Evolutionary conservation across 2,888 invertebrate species (phyloP), one percentile per base, ranked within the genome.

Genomic region (Graphium colonna): DNA sequence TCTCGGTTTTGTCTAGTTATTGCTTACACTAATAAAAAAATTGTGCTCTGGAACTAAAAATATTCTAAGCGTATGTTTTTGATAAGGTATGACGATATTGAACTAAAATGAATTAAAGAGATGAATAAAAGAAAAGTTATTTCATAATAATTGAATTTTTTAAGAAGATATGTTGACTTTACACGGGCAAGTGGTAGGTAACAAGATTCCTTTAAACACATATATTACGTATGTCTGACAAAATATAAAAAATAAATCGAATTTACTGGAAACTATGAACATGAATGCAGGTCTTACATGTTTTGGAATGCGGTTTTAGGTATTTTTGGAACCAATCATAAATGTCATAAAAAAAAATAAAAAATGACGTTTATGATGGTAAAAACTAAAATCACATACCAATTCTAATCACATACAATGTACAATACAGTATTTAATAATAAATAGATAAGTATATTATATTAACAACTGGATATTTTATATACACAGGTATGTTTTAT

Each of bases 351-450:
- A 51, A 54, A 36, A 52, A 52, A 45, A 52, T 46, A 38, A 13
- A 48, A 12, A 41, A 16, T 13, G 45, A 36, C 48, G 50, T 55
- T 31, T 7, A 33, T 45, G 26, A 5, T 26, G 26, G 7, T 5
- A 26, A 26, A 42, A 52, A 38, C 39, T 46, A 26, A 49, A 41
- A 61, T 55, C 59, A 57, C 52, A 62, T 60, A 63, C 47, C 60
- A 61, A 63, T 61, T 57, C 53, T 53, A 62, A 69, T 72, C 72
- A 72, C 51, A 51, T 44, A 26, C 16, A 47, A 47, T 47, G 21
- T 46, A 36, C 38, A 39, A 47, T 26, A 16, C 15, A 39, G 5
- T 26, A 26, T 26, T 26, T 26, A 3, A 5, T 26, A 26, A 26
- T 26, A 26, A 26, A 5, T 3, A 26, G 26, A 7, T 26, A 26